Conservation (phyloP, 2,888 invertebrate species). For the Drosophila kambysellisi region DNA sequence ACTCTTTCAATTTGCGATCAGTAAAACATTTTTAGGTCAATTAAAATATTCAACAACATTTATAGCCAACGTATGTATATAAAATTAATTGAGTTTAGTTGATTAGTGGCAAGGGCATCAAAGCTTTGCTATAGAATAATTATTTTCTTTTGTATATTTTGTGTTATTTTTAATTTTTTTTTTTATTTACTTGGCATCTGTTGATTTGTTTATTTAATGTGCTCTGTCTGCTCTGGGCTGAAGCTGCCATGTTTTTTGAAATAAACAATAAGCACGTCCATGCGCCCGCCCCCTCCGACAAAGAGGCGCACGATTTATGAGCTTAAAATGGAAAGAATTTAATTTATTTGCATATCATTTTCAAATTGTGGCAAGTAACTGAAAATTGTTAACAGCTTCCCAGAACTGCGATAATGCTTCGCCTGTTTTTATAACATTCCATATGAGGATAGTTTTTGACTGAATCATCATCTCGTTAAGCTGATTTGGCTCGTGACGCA, state of each 20-base stretch:
- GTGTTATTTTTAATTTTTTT: neutral
- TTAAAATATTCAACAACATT: neutral
- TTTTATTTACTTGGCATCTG: constrained; percentile 73
- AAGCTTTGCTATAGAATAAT: constrained; percentile 20
- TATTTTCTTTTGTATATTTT: neutral
- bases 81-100: neutral
- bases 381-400: constrained; percentile 8
- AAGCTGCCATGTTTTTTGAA: constrained; percentile 61
- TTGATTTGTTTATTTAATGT: constrained; percentile 74
- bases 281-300: constrained; percentile 1
- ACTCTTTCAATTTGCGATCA: neutral
- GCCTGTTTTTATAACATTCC: constrained; percentile 24
- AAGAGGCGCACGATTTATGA: constrained; percentile 50
- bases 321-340: constrained; percentile 49
- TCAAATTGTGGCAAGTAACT: constrained; percentile 11
- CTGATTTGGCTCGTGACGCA: constrained; percentile 42
- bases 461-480: constrained; percentile 43
- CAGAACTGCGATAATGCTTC: constrained; percentile 15
- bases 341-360: constrained; percentile 34
- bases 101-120: constrained; percentile 21
- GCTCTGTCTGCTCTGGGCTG: constrained; percentile 28
- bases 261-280: constrained; percentile 30
- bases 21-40: neutral
- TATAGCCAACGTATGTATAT: neutral
- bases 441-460: constrained; percentile 15